These are phyloP conservation scores for Chelonia mydas DNA, from an alignment of 2,797 vertebrate genomes.

Conservation along the genomic window DNA sequence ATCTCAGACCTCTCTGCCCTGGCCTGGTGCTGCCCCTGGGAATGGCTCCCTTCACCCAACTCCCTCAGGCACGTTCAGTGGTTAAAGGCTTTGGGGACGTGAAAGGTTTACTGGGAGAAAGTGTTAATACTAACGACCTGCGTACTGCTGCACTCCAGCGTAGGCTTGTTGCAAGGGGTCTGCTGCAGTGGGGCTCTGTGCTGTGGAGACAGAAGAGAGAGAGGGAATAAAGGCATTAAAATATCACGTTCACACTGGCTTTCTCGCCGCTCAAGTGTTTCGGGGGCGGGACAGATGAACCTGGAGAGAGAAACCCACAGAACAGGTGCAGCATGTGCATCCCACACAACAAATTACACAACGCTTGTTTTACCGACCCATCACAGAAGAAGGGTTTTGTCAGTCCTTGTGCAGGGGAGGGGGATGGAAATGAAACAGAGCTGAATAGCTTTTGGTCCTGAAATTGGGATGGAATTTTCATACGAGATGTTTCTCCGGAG, in stretches of 20 bases:
- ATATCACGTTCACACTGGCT: not conserved
- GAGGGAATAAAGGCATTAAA: slow-evolving; percentile 32
- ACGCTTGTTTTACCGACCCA: not conserved
- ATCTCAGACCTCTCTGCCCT: not conserved
- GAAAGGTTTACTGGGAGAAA: slow-evolving; percentile 78
- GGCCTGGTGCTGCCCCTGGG: accelerated
- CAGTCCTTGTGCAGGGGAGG: too few relatives aligned
- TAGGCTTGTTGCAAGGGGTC: slow-evolving; percentile 99
- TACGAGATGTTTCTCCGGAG: too few relatives aligned
- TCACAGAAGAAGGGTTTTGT: not conserved
- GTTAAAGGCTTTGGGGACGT: slow-evolving; percentile 1
- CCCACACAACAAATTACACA: not conserved
- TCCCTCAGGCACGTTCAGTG: not conserved
- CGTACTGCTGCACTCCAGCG: slow-evolving; percentile 99
- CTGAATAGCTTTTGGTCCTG: not conserved
- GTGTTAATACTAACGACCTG: slow-evolving; percentile 92
- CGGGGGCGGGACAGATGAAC: not conserved
- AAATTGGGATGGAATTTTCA: not conserved
- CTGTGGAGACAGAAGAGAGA: slow-evolving; percentile 85
- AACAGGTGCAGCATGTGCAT: not conserved
- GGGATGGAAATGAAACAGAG: not conserved
- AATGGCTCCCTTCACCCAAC: not conserved
- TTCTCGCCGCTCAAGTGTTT: not conserved
- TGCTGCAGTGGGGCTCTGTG: slow-evolving; percentile 97
- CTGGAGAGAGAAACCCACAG: not conserved